Evolutionary conservation across 2,888 invertebrate species (phyloP), one percentile per base, ranked within the genome.

Genomic region (Scaptomyza tumidula): DNA sequence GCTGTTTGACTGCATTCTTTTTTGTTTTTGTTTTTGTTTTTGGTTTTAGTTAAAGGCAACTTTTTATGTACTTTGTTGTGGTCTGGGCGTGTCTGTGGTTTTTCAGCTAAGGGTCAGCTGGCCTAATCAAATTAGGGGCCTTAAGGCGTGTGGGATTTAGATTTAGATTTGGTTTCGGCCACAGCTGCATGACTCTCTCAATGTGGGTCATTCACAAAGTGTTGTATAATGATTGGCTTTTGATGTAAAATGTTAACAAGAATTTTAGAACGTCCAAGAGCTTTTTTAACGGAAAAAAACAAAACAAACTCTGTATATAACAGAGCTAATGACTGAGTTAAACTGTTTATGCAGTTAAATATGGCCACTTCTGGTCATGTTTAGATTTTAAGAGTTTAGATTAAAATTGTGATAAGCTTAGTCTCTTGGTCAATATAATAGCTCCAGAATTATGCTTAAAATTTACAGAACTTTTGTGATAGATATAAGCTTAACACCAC

Each of bases 1-100:
- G 88, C 88, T 75, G 81, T 63, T 66, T 80, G 86, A 87, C 83
- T 71, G 88, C 88, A 87, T 82, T 82, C 39, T 39, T 39, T 3
- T 41, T 41, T 39, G 0, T 2, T 33, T 33, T 3, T 9, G 10
- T 1, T 3, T 37, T 37, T 6, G 14, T 39, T 39, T 59, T 62
- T 74, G 46, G 50, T 39, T 59, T 62, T 74, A 44, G 50, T 46
- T 7, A 27, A 27, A 31, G 68, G 33, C 48, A 57, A 24, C 16
- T 24, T 14, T 39, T 39, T 14, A 14, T 31, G 54, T 16, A 27
- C 16, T 37, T 16, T 16, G 41, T 41, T 41, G 41, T 14, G 39
- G 39, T 39, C 3, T 49, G 62, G 62, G 64, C 52, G 62, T 62
- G 49, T 14, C 64, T 43, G 64, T 14, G 35, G 19, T 29, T 31